Percentiles rank a stretch among this genome's conserved stretches.
Conservation (phyloP, 1,140 invertebrate genomes). For the Anoplolepis gracilipes region DNA sequence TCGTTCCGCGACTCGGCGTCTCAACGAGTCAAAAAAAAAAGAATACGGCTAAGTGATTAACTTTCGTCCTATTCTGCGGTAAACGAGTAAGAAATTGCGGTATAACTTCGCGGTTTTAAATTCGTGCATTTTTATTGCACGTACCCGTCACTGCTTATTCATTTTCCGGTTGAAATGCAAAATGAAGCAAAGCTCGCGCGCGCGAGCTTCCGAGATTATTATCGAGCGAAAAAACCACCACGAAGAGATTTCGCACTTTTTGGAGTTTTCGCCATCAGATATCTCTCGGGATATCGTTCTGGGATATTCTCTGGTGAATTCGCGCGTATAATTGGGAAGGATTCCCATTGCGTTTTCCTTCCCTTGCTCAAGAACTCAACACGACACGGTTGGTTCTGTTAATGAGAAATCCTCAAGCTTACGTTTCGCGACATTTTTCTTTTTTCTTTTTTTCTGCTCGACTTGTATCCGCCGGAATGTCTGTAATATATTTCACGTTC, state of each 20-base stretch:
- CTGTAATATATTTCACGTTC: neutral
- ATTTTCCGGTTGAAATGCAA: constrained; percentile 31
- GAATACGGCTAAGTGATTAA: constrained; percentile 61
- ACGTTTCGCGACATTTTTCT: constrained; percentile 8
- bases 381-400: constrained; percentile 61
- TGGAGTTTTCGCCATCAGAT: constrained; percentile 32
- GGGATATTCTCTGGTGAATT: constrained; percentile 62
- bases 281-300: constrained; percentile 62
- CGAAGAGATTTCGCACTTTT: constrained; percentile 1
- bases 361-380: constrained; percentile 2
- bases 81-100: constrained; percentile 57
- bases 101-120: constrained; percentile 63
- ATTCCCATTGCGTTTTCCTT: constrained; percentile 30
- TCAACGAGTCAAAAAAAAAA: constrained; percentile 18
- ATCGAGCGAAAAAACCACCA: constrained; percentile 66
- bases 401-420: constrained; percentile 69
- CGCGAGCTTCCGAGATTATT: constrained; percentile 70
- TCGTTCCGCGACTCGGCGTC: constrained; percentile 2
- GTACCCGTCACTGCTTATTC: constrained; percentile 49
- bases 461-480: neutral
- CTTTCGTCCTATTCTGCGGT: constrained; percentile 59
- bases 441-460: constrained; percentile 38
- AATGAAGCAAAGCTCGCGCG: constrained; percentile 20
- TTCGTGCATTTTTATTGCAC: constrained; percentile 62
- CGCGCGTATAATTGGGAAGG: constrained; percentile 70